Conservation (phyloP, 2,113 vertebrate genomes). For the Rhinopomastus cyanomelas region DNA sequence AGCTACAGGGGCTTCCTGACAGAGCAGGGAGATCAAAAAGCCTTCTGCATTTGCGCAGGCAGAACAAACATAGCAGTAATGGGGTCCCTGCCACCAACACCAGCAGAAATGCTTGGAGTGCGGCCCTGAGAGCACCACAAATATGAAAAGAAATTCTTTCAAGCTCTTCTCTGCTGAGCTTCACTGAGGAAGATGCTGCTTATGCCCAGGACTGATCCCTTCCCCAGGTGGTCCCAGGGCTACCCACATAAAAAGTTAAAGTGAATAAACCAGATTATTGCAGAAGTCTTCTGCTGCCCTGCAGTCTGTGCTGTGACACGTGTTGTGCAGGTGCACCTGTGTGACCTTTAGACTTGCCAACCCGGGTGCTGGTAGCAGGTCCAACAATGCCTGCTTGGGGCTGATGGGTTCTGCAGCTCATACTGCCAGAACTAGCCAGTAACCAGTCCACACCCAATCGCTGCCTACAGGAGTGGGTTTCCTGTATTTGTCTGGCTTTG, state of each 20-base stretch:
- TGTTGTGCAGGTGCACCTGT: background rate
- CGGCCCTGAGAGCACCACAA: background rate
- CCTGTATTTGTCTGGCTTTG: background rate
- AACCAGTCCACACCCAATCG: fast-evolving
- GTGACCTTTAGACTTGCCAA: background rate
- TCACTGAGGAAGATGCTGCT: background rate
- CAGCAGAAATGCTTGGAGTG: background rate
- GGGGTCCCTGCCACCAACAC: background rate
- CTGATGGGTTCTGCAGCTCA: background rate
- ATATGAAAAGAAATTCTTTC: background rate
- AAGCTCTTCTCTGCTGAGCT: background rate
- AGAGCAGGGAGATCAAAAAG: background rate
- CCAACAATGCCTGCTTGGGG: background rate
- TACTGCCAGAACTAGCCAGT: background rate
- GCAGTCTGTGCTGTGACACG: background rate
- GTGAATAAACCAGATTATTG: background rate
- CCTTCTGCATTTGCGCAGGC: background rate
- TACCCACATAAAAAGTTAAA: background rate
- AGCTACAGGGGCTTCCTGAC: background rate
- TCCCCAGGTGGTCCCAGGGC: background rate
- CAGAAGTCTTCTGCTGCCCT: background rate
- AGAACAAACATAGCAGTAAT: fast-evolving
- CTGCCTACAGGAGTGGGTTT: background rate
- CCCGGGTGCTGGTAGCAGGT: background rate
- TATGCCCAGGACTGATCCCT: background rate